Evolutionary conservation across 2,888 invertebrate species (phyloP).

Genomic region (Siphlonurus alternatus): DNA sequence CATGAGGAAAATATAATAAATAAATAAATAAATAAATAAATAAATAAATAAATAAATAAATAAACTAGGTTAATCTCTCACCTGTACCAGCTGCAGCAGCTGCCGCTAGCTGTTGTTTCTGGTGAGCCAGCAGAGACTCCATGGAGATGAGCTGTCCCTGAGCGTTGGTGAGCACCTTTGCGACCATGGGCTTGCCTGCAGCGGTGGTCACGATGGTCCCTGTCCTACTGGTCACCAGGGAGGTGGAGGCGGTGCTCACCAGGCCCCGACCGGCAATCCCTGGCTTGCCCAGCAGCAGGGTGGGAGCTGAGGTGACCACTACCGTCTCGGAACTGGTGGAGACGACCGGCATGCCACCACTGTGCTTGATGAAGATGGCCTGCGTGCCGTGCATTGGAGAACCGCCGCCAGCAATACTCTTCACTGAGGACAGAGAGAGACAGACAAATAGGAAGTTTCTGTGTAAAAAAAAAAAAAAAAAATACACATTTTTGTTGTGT

Average conservation of each 20-base stretch:
- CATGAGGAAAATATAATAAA: too few relatives aligned
- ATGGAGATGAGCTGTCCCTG: constrained; percentile 40
- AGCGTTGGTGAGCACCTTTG: constrained; percentile 55
- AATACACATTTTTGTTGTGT: too few relatives aligned
- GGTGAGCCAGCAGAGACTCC: constrained; percentile 38
- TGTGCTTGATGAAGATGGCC: constrained; percentile 9
- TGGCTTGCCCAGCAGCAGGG: background rate
- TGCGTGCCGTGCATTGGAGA: constrained; percentile 7
- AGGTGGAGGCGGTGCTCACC: background rate
- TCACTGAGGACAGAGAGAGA: constrained; percentile 1
- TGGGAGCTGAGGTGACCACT: background rate
- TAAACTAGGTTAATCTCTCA: too few relatives aligned
- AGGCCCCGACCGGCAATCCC: background rate
- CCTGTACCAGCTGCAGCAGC: background rate
- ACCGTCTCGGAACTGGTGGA: background rate
- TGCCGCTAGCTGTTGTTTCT: constrained; percentile 21
- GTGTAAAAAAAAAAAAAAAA: too few relatives aligned
- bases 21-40: too few relatives aligned
- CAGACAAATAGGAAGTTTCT: too few relatives aligned
- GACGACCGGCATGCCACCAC: background rate
- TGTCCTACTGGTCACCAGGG: constrained; percentile 7
- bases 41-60: too few relatives aligned
- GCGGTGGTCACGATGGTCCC: constrained; percentile 4
- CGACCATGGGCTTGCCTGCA: constrained; percentile 38
- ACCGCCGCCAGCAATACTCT: constrained; percentile 6